Conservation (phyloP, 2,888 invertebrate genomes). For the Epistrophe eligans region DNA sequence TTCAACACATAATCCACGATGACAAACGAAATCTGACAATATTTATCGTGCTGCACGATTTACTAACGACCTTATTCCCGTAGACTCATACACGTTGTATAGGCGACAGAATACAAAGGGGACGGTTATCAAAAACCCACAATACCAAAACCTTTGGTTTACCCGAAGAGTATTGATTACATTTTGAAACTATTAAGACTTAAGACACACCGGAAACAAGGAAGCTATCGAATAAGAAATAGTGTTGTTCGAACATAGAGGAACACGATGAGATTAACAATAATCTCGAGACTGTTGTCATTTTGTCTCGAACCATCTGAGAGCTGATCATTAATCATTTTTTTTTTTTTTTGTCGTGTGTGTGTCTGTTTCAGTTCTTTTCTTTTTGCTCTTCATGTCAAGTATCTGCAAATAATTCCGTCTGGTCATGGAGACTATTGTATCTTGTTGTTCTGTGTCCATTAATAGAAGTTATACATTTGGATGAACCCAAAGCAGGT, state of each 20-base stretch:
- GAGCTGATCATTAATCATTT: slow-evolving; percentile 71
- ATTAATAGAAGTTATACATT: slow-evolving; percentile 63
- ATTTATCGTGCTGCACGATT: slow-evolving; percentile 60
- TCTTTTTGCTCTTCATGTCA: slow-evolving; percentile 21
- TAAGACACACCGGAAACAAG: slow-evolving; percentile 27
- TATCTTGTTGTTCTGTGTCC: slow-evolving; percentile 60
- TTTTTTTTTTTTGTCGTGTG: slow-evolving; percentile 33
- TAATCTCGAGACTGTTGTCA: slow-evolving; percentile 62
- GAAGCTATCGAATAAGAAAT: slow-evolving; percentile 29
- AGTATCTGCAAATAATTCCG: slow-evolving; percentile 56
- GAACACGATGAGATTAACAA: slow-evolving; percentile 54
- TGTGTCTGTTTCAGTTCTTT: background rate
- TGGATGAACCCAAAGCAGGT: slow-evolving; percentile 16
- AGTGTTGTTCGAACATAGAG: slow-evolving; percentile 21
- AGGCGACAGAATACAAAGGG: slow-evolving; percentile 25
- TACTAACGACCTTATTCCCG: slow-evolving; percentile 32
- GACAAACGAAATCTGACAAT: slow-evolving; percentile 67
- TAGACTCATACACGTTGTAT: background rate
- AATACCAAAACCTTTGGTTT: slow-evolving; percentile 28
- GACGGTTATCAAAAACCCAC: slow-evolving; percentile 39
- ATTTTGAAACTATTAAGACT: slow-evolving; percentile 57
- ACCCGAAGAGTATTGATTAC: slow-evolving; percentile 65
- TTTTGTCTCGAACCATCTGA: slow-evolving; percentile 59
- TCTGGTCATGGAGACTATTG: slow-evolving; percentile 65
- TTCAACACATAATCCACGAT: slow-evolving; percentile 64